These are phyloP conservation scores for Enteromius afrohamiltoni DNA, from an alignment of 2,797 vertebrate species.

Conservation along the genomic window DNA sequence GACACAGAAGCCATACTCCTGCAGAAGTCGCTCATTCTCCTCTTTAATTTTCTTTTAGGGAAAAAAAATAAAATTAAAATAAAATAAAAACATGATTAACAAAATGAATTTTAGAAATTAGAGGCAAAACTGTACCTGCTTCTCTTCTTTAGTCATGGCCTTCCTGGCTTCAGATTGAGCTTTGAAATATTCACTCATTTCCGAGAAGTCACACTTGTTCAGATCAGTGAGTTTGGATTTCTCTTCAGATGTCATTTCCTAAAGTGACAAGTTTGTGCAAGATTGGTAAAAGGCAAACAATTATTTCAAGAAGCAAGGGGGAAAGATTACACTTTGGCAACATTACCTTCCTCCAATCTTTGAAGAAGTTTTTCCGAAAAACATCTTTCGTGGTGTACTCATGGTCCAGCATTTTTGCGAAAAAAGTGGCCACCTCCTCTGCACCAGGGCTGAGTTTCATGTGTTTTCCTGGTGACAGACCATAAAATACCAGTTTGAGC, in stretches of 20 bases:
- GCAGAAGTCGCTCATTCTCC: conserved; percentile 91
- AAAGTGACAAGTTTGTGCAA: not conserved
- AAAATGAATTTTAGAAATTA: not conserved
- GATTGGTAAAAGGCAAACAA: not conserved
- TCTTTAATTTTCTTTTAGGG: conserved; percentile 90
- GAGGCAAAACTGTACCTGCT: conserved; percentile 79
- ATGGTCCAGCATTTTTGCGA: conserved; percentile 98
- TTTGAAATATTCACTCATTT: conserved; percentile 95
- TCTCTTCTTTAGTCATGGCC: conserved; percentile 93
- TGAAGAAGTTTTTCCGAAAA: conserved; percentile 99
- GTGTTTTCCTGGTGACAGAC: conserved; percentile 80
- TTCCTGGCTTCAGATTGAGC: conserved; percentile 94
- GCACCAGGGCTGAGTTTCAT: conserved; percentile 92
- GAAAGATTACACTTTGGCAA: not conserved
- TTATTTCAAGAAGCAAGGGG: not conserved
- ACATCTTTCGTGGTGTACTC: conserved; percentile 98
- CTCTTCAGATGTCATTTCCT: conserved; percentile 98
- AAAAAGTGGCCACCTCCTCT: conserved; percentile 98
- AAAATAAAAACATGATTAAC: not conserved
- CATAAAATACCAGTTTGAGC: not conserved
- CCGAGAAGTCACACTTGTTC: conserved; percentile 93
- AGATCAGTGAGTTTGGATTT: conserved; percentile 87
- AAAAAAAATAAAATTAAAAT: not conserved
- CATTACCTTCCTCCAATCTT: conserved; percentile 96
- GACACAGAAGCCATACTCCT: conserved; percentile 93